Conservation (phyloP, 2,113 vertebrate genomes). For the Chionodraco myersi region DNA sequence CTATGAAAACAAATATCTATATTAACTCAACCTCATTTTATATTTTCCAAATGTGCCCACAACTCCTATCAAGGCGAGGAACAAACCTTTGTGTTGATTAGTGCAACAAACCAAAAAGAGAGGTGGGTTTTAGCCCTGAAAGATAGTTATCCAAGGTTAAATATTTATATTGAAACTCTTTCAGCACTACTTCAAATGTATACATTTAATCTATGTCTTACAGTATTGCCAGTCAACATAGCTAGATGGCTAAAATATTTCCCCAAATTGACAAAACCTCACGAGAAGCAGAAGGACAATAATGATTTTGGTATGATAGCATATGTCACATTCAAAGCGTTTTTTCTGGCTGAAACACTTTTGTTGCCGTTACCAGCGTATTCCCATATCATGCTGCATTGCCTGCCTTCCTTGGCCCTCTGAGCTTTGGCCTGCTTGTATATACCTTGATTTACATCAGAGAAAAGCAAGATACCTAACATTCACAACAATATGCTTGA, state of each 20-base stretch:
- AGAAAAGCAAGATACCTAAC: background rate
- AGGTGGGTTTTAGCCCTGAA: background rate
- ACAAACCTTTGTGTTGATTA: background rate
- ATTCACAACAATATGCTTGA: background rate
- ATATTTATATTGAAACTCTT: background rate
- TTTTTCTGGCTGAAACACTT: constrained; percentile 42
- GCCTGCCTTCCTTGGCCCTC: constrained; percentile 21
- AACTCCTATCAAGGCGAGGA: background rate
- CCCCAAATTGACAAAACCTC: constrained; percentile 12
- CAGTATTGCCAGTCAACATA: background rate
- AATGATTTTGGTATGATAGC: constrained; percentile 23
- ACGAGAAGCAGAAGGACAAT: constrained; percentile 33
- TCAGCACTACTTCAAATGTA: background rate
- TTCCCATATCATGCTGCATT: constrained; percentile 22
- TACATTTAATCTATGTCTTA: background rate
- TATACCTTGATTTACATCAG: constrained; percentile 20
- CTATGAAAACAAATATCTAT: too few species aligned
- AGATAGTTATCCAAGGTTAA: background rate
- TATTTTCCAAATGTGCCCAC: background rate
- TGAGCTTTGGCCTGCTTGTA: constrained; percentile 14
- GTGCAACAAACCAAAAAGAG: background rate
- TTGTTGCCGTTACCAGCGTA: constrained; percentile 39
- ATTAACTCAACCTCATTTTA: background rate
- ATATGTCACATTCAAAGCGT: constrained; percentile 39
- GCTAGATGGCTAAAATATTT: constrained; percentile 23